Conservation (phyloP, 2,797 vertebrate species). For the Pyrrhura leucotis region DNA sequence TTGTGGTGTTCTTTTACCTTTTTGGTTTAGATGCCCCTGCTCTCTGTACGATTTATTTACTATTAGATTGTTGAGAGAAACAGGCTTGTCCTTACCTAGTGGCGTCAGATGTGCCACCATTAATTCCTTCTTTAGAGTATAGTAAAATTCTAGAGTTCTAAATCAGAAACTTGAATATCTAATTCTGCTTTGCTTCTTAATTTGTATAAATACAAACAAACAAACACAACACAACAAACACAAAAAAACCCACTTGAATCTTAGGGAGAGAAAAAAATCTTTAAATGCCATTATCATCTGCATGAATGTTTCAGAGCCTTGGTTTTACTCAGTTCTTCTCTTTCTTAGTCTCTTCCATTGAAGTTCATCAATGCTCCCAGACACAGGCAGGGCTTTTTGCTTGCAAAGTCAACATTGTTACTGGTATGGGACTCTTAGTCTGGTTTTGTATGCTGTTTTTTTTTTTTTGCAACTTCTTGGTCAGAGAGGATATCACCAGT, state of each 20-base stretch:
- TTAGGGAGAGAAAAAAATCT: neutral
- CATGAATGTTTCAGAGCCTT: neutral
- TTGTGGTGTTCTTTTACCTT: neutral
- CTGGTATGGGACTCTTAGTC: neutral
- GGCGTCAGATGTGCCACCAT: neutral
- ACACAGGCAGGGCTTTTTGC: neutral
- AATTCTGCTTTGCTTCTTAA: neutral
- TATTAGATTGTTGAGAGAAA: neutral
- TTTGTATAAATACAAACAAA: neutral
- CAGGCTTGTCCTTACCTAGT: neutral
- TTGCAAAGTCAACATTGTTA: neutral
- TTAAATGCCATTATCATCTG: neutral
- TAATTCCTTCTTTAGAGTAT: neutral
- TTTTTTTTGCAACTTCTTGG: neutral
- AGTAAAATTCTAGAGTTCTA: neutral
- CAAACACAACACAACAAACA: neutral
- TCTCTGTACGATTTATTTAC: neutral
- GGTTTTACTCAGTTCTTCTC: neutral
- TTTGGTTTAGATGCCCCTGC: neutral
- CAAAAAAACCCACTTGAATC: accelerated
- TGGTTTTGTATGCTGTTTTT: neutral
- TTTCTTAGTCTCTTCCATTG: neutral
- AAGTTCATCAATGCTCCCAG: neutral
- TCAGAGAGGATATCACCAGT: neutral
- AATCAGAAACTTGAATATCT: neutral